Percentiles rank a stretch among this genome's conserved stretches.
Conservation (phyloP, 2,888 invertebrate genomes). For the Meta bourneti region DNA sequence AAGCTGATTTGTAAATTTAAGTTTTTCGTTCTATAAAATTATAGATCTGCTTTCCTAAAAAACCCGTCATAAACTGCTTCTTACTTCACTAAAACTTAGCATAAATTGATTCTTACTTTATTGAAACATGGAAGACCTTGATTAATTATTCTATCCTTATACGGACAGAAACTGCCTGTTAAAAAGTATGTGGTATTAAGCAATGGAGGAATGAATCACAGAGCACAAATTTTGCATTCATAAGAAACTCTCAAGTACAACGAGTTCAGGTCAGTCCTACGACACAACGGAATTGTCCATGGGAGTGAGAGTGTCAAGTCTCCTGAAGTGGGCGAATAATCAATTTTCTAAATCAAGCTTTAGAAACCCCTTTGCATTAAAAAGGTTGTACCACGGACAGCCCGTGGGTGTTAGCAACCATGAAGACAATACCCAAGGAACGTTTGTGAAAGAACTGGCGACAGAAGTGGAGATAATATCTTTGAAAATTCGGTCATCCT, state of each 20-base stretch:
- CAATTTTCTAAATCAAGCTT: constrained; percentile 7
- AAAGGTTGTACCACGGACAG: background rate
- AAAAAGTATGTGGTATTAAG: background rate
- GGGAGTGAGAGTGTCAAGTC: constrained; percentile 3
- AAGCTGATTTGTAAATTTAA: no score
- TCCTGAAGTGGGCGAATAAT: constrained; percentile 30
- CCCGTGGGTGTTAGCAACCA: constrained; percentile 24
- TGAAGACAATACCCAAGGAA: constrained; percentile 16
- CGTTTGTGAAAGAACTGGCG: background rate
- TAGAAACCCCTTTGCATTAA: constrained; percentile 3
- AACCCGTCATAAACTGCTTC: no score
- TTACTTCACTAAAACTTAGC: no score
- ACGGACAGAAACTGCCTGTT: no score
- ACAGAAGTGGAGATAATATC: constrained; percentile 17
- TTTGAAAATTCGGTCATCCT: background rate
- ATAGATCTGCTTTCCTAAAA: no score
- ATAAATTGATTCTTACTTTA: no score
- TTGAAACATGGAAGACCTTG: no score
- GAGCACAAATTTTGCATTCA: background rate
- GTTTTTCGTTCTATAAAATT: no score
- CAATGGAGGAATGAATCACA: background rate
- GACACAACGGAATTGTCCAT: background rate
- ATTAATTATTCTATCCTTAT: no score
- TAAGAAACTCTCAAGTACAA: background rate
- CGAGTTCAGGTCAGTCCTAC: constrained; percentile 9